Base-by-base conservation (phyloP, 2,888 invertebrate genomes). In the Amorpha juglandis region DNA sequence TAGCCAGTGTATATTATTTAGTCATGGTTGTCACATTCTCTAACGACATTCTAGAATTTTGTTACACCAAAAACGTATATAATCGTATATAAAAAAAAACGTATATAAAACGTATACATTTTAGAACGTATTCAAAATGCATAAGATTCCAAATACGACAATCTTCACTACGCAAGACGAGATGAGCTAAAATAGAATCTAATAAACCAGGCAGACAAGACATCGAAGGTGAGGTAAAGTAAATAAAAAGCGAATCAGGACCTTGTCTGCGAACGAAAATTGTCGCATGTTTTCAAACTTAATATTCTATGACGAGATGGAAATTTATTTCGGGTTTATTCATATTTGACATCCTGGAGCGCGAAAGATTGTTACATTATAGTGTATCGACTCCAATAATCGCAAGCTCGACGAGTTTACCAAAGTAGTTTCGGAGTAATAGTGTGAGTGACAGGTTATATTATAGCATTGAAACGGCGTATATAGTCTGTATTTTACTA, bases 341-440 rank as follows among this genome's bases (percentile, higher is more conserved):
- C 83, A 85, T 79, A 82, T 84, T 83, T 82, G 83, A 81, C 77
- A 79, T 77, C 78, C 74, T 78, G 80, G 68, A 69, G 70, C 82
- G 82, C 83, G 27, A 83, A 86, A 87, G 85, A 84, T 84, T 75
- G 79, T 55, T 68, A 70, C 52, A 65, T 66, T 55, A 71, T 74
- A 78, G 78, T 78, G 78, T 87, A 88, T 89, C 86, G 75, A 78
- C 79, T 81, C 81, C 84, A 86, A 86, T 86, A 85, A 88, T 90
- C 85, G 83, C 16, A 67, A 76, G 70, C 70, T 71, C 67, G 68
- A 67, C 76, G 75, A 74, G 79, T 67, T 68, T 67, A 73, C 69
- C 76, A 77, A 73, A 74, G 70, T 78, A 78, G 76, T 77, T 76
- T 78, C 67, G 65, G 53, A 66, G 67, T 70, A 75, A 73, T 74